These are phyloP conservation scores for Lanius collurio DNA, from an alignment of 2,113 vertebrate species.

Conservation along the genomic window DNA sequence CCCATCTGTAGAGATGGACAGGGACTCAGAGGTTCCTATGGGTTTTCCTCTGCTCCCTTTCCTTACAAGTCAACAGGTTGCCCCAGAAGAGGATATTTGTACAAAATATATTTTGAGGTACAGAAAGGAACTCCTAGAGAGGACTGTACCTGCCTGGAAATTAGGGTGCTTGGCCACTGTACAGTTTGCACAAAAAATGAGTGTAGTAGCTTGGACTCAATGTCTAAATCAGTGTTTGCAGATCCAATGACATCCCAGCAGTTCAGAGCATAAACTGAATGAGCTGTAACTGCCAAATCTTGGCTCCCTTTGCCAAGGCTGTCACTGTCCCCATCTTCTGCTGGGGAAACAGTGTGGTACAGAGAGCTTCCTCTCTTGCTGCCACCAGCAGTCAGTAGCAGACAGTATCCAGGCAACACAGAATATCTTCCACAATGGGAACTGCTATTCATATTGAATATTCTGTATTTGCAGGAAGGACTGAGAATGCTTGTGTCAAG, in stretches of 20 bases:
- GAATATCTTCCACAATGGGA: neutral
- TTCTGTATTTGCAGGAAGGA: constrained; percentile 84
- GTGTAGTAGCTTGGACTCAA: neutral
- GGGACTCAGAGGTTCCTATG: neutral
- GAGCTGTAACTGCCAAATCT: neutral
- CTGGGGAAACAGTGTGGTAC: neutral
- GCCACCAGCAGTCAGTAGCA: neutral
- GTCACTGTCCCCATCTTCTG: neutral
- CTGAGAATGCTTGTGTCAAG: constrained; percentile 92
- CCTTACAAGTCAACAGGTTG: neutral
- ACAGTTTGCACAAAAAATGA: neutral
- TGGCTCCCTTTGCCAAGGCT: neutral
- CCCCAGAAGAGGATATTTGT: neutral
- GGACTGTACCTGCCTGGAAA: neutral
- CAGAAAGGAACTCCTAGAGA: neutral
- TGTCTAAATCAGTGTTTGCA: neutral
- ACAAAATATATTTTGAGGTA: neutral
- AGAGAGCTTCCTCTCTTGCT: neutral
- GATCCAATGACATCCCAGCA: neutral
- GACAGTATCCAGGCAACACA: neutral
- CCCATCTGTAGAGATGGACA: neutral
- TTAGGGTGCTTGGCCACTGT: neutral
- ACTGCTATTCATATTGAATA: neutral
- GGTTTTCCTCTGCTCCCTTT: neutral
- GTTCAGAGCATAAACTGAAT: neutral